Conservation (phyloP, 2,797 vertebrate genomes). For the Peromyscus nudipes region DNA sequence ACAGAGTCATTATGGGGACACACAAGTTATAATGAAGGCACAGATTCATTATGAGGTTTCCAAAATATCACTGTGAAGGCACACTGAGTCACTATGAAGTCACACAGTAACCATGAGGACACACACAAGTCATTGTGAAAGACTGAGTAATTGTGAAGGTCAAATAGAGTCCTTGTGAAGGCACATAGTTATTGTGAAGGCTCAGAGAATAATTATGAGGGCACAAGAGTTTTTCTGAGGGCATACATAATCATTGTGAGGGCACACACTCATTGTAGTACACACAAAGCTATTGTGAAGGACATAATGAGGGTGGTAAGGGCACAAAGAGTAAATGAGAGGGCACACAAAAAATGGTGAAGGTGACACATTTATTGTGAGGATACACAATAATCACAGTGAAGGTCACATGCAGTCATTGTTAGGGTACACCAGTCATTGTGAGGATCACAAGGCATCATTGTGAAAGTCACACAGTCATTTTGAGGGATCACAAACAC, state of each 20-base stretch:
- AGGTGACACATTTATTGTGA: not conserved
- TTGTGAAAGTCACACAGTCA: not conserved
- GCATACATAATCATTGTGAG: not conserved
- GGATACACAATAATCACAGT: not conserved
- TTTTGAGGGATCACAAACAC: not conserved
- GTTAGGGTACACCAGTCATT: not conserved
- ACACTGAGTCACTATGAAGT: not conserved
- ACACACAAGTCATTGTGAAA: not conserved
- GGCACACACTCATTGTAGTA: not conserved
- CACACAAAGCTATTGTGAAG: not conserved
- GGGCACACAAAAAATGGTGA: not conserved
- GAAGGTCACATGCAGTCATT: not conserved
- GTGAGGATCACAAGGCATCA: not conserved
- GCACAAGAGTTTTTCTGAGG: not conserved
- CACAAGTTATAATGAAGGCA: not conserved
- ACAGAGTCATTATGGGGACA: not conserved
- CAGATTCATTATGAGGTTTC: not conserved
- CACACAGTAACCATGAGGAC: not conserved
- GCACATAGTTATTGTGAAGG: not conserved
- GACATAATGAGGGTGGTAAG: not conserved
- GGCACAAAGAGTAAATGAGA: not conserved
- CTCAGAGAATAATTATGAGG: not conserved
- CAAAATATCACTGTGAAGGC: not conserved
- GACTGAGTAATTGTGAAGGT: not conserved
- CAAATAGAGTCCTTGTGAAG: not conserved